Percentiles rank a stretch among this genome's conserved stretches.
These are phyloP conservation scores for Coptodon rendalli DNA, from an alignment of 2,113 vertebrate genomes.

Conservation along the genomic window DNA sequence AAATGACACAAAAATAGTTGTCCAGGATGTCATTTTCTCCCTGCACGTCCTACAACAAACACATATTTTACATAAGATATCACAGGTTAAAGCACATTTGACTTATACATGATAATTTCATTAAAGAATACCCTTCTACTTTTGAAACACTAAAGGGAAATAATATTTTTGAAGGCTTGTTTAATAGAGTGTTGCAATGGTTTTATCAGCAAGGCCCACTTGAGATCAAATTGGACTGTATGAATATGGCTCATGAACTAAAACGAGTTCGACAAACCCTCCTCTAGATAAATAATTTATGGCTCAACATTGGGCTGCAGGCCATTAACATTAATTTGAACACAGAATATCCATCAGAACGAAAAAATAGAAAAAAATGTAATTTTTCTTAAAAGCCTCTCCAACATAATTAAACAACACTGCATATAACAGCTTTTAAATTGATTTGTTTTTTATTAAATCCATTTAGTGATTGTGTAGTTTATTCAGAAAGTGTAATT, in stretches of 20 bases:
- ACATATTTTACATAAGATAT: neutral
- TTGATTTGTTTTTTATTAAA: slow-evolving; percentile 5
- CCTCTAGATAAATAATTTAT: neutral
- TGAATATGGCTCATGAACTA: neutral
- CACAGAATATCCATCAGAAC: neutral
- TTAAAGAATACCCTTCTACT: neutral
- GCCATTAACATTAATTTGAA: slow-evolving; percentile 33
- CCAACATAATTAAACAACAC: neutral
- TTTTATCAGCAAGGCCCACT: neutral
- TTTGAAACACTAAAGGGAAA: neutral
- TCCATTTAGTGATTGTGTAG: neutral
- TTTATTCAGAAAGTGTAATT: neutral
- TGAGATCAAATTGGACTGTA: neutral
- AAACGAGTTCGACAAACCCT: neutral
- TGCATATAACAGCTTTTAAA: neutral
- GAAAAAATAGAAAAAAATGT: neutral
- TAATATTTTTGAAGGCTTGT: neutral
- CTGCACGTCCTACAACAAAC: neutral
- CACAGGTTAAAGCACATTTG: neutral
- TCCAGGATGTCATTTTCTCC: neutral
- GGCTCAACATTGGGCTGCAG: slow-evolving; percentile 2
- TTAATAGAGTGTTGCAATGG: neutral
- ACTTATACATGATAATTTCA: neutral
- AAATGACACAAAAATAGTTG: neutral
- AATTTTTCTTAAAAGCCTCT: slow-evolving; percentile 22